Evolutionary conservation across 2,888 invertebrate genomes (phyloP).

Genomic region (Hypomecis punctinalis): DNA sequence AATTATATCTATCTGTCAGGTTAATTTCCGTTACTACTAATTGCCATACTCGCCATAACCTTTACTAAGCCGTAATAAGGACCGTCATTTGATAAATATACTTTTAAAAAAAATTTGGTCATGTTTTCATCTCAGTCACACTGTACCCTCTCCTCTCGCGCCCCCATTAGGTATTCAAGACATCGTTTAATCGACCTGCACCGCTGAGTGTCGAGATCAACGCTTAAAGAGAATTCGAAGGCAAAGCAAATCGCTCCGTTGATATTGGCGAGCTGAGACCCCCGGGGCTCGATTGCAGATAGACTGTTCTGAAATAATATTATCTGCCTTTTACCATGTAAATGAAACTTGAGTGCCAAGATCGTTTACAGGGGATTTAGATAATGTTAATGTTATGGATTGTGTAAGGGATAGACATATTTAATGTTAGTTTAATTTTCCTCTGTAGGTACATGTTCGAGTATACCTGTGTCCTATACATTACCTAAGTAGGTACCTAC

Average conservation of each 20-base stretch:
- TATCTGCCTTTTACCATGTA: conserved; percentile 52
- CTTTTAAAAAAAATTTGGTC: too few relatives aligned
- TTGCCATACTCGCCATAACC: too few relatives aligned
- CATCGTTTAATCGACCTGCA: conserved; percentile 77
- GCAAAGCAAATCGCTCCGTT: conserved; percentile 61
- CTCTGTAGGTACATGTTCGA: too few relatives aligned
- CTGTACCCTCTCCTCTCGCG: conserved; percentile 47
- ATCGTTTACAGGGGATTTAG: conserved; percentile 12
- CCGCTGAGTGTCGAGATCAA: conserved; percentile 59
- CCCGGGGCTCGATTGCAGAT: conserved; percentile 57
- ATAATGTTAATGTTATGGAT: not conserved
- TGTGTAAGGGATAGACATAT: not conserved
- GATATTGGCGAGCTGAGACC: conserved; percentile 58
- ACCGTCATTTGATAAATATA: too few relatives aligned
- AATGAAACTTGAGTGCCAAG: conserved; percentile 41
- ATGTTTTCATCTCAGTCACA: not conserved
- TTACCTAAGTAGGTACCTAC: too few relatives aligned
- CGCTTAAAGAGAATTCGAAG: conserved; percentile 68
- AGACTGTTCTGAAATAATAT: conserved; percentile 54
- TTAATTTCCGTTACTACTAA: too few relatives aligned
- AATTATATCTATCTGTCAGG: too few relatives aligned
- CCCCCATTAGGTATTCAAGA: conserved; percentile 80
- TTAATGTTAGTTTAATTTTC: too few relatives aligned
- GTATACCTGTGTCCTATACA: too few relatives aligned
- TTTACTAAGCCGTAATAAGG: too few relatives aligned